phyloP scores from a whole-genome alignment of 2,888 invertebrate species.

The Ophion ellenae region DNA sequence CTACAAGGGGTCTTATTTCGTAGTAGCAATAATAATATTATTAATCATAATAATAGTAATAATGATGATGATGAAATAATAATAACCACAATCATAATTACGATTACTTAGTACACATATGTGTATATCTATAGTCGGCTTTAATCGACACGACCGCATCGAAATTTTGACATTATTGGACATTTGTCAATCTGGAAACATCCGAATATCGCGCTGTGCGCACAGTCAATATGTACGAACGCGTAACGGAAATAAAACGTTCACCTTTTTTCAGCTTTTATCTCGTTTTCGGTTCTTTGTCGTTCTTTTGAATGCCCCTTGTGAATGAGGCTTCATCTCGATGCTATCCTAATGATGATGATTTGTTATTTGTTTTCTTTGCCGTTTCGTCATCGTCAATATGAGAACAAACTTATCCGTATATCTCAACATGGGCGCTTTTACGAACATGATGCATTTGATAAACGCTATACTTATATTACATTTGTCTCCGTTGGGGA shows the following conservation, averaged over 20 bases:
- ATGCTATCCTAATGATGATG: slow-evolving; percentile 34
- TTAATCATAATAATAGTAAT: slow-evolving; percentile 73
- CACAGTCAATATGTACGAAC: slow-evolving; percentile 69
- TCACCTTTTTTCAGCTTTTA: slow-evolving; percentile 32
- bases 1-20: slow-evolving; percentile 78
- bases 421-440: slow-evolving; percentile 56
- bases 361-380: slow-evolving; percentile 29
- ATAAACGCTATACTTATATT: slow-evolving; percentile 58
- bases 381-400: slow-evolving; percentile 40
- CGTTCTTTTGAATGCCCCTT: slow-evolving; percentile 14
- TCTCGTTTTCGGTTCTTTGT: slow-evolving; percentile 11
- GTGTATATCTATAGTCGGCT: slow-evolving; percentile 62
- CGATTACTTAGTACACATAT: slow-evolving; percentile 68
- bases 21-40: slow-evolving; percentile 77
- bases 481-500: slow-evolving; percentile 42
- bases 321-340: slow-evolving; percentile 38
- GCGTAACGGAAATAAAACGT: slow-evolving; percentile 66
- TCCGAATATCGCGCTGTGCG: slow-evolving; percentile 66
- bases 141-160: slow-evolving; percentile 55
- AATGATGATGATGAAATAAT: slow-evolving; percentile 68
- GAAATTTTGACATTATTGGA: slow-evolving; percentile 59
- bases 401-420: slow-evolving; percentile 54
- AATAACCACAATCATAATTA: slow-evolving; percentile 66
- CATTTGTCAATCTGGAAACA: slow-evolving; percentile 49
- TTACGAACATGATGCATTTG: slow-evolving; percentile 58